Evolutionary conservation across 2,113 vertebrate genomes (phyloP), one percentile per base, ranked within the genome.

Genomic region (Heterotis niloticus): DNA sequence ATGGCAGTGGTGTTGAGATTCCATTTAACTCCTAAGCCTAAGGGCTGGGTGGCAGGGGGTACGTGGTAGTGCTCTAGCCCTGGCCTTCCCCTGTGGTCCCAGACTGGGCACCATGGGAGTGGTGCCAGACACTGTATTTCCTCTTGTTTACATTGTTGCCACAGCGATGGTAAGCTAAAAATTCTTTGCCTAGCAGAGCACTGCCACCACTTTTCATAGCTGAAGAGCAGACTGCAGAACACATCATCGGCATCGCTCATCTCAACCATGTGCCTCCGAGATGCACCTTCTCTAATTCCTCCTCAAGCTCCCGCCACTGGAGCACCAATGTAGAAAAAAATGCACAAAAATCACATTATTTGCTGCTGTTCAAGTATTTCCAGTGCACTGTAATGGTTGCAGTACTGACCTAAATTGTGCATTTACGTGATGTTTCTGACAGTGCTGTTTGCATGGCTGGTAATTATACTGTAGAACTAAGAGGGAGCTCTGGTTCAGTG

Each of bases 101-200:
- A 1, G 64, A 52, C n/a, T 10, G 44, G 26, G 65, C 24, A 17
- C 26, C 76, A 11, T 56, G 65, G 64, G 54, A 57, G 57, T 52
- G 5, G 4, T 18, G 59, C 68, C 24, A 71, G 77, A 70, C 51
- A 57, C 57, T 62, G 77, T 67, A 67, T 72, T 71, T 79, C 77
- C 68, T 71, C 59, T 23, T 79, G 77, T 79, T 79, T 79, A 79
- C 67, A 44, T 9, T 26, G 57, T 79, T 23, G 68, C 77, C 57
- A 71, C 24, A 29, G 66, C 44, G 57, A 71, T 67, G 28, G 67
- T 28, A 62, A 14, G 28, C 26, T 56, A 64, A 79, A 28, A 59
- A 60, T 44, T 20, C 64, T 59, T 71, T 20, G 23, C 54, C 28
- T 52, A 75, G 62, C 76, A 77, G 3, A 34, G 62, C 64, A 54